Evolutionary conservation across 1,140 invertebrate genomes (phyloP), one percentile per base, ranked within the genome.

Genomic region (Drosophila kepulauana): DNA sequence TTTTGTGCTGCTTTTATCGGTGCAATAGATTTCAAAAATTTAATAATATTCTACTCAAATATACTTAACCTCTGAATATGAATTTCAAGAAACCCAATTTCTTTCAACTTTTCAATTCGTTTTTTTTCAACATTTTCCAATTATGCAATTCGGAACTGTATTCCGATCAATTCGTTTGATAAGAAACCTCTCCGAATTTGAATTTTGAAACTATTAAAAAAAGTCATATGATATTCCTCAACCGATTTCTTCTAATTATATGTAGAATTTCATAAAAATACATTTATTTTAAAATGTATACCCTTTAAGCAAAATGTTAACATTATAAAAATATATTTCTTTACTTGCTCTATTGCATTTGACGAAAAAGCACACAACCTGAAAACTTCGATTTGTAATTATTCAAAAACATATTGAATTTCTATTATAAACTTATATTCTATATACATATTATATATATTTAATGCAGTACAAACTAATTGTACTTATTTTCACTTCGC

Each of bases 401-500:
- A 75, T 74, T 80, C 62, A 63, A 69, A 43, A 73, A 84, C 48
- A 73, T 66, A 64, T 80, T 52, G 52, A 57, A 82, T 30, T 59
- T 59, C 3, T 15, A 15, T 20, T 38, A 52, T 54, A 35, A 11
- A 45, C 8, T 65, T 33, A 49, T 57, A 41, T 71, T 72, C 52
- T 28, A 56, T 73, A 77, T 64, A 65, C 38, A 28, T 58, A 48
- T 57, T 25, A 45, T 33, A 64, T 75, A 64, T 66, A 67, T 75
- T 70, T 78, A 62, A 71, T 88, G 54, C 59, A 72, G 78, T 86
- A 86, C 82, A 76, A 63, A 28, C 56, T 57, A 30, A 51, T 58
- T 81, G 82, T 86, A 86, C 82, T 74, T 66, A 25, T 59, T 80
- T 88, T 56, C 77, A 76, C 84, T 87, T 87, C 78, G 57, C 67